Base-by-base conservation (phyloP, 2,797 vertebrate genomes). In the Alca torda region DNA sequence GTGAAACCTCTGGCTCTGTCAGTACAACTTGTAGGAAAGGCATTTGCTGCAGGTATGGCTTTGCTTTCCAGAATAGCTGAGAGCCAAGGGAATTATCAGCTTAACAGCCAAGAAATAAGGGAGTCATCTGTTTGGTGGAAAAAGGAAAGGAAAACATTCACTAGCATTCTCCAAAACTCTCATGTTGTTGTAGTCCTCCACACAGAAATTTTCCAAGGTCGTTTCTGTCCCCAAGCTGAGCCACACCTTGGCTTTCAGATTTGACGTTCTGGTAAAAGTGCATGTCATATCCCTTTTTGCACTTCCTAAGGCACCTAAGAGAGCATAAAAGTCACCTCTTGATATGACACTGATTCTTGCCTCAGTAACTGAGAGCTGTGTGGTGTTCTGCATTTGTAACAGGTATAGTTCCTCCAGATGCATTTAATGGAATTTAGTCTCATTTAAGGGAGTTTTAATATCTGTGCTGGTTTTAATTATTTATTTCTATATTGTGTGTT, bases 1-100 rank as follows among this genome's bases (percentile, higher is more conserved):
- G 98, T 99, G 96, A 99, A 99, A 97, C 99, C 99, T 81, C 96
- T 99, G 97, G 98, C 98, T 89, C 98, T 99, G 78, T 98, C 99
- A 90, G 98, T 98, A 59, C 98, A 98, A 92, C 96, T 98, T 4
- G 98, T 98, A 93, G 98, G 98, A 97, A 99, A 99, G 98, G 98
- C 98, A 16, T 98, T 98, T 94, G 97, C 99, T 73, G 97, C 99
- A 98, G 99, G 99, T 99, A 97, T 96, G 79, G 56, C 91, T 90
- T 94, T 91, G 64, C 64, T 96, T 95, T 94, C 79, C 91, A 37
- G n/a, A n/a, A 20, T 28, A 60, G 18, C 50, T 79, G 54, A 54
- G 13, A 84, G 70, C 11, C 56, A 68, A 73, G n/a, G 35, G 74
- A 94, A 59, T 46, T 76, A 87, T 10, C 33, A 77, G 21, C 31